Evolutionary conservation across 2,113 vertebrate species (phyloP), one percentile per base, ranked within the genome.

Genomic region (Phrynosoma platyrhinos): DNA sequence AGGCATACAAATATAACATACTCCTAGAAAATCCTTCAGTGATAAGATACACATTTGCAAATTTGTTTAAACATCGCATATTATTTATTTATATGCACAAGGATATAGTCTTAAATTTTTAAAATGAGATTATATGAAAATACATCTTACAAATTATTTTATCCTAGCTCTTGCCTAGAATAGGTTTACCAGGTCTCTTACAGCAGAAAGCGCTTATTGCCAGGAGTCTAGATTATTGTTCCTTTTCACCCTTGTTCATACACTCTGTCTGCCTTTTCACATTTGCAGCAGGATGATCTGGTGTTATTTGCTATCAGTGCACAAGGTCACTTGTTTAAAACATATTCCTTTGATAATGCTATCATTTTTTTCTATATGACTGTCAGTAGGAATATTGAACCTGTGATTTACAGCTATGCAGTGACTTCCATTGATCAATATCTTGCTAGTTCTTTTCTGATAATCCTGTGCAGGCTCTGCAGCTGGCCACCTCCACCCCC

Each of bases 41-140:
- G 78, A 52, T 1, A 12, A 88, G 58, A 0, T 1, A 9, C 36
- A 36, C 30, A 58, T 83, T 87, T 90, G 79, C 27, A 64, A 77
- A 62, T 83, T 87, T 90, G 83, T 92, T 92, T 84, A 79, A 88
- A 90, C 74, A 92, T 21, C 71, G 90, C 84, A 72, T 13, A 80
- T 23, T 85, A 88, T 88, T 27, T 52, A 3, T 82, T 87, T 91
- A 82, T 88, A 1, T 36, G 83, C 64, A 72, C 52, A 71, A 64
- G 27, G 32, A 27, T 71, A 14, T 69, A 79, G 9, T 53, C 1
- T 52, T 52, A 36, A 13, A 66, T 36, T 32, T 53, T 16, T 16
- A 62, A 89, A 81, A 86, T 89, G 58, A 92, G 74, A 64, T 87
- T 36, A 72, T 36, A 1, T 14, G 13, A 75, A 78, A 91, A 27